Conservation (phyloP, 1,140 invertebrate genomes). For the Drosophila paulistorum region DNA sequence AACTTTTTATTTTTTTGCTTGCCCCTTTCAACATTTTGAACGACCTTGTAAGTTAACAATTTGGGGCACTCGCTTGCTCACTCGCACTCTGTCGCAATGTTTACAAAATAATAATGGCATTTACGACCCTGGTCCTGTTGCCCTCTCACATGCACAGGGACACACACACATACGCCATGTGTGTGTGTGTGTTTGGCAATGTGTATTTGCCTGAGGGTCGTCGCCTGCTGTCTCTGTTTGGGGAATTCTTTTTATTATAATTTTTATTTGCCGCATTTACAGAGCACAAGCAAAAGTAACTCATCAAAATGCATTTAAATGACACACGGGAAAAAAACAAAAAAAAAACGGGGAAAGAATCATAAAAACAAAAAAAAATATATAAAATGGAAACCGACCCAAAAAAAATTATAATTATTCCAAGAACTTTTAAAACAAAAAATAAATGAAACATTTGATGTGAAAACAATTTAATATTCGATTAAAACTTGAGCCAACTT, state of each 20-base stretch:
- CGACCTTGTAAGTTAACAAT: slow-evolving; percentile 77
- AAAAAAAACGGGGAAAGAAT: slow-evolving; percentile 30
- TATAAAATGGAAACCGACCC: slow-evolving; percentile 53
- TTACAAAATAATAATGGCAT: slow-evolving; percentile 78
- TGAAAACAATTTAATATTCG: slow-evolving; percentile 4
- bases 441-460: not conserved
- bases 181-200: not conserved
- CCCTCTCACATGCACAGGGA: slow-evolving; percentile 24
- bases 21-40: slow-evolving; percentile 41
- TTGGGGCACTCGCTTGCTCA: slow-evolving; percentile 57
- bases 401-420: slow-evolving; percentile 52
- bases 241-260: slow-evolving; percentile 68
- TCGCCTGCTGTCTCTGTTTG: slow-evolving; percentile 40
- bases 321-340: slow-evolving; percentile 19
- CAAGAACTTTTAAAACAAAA: slow-evolving; percentile 25
- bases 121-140: slow-evolving; percentile 67
- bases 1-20: slow-evolving; percentile 30
- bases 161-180: slow-evolving; percentile 17
- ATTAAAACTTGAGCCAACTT: not conserved
- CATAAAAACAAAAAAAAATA: slow-evolving; percentile 29
- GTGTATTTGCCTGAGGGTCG: slow-evolving; percentile 46
- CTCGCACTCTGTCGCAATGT: slow-evolving; percentile 63
- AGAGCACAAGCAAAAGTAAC: slow-evolving; percentile 32
- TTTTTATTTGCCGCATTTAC: slow-evolving; percentile 54
- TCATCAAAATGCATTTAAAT: slow-evolving; percentile 60